Evolutionary conservation across 2,797 vertebrate species (phyloP).

Genomic region (Heliangelus exortis): DNA sequence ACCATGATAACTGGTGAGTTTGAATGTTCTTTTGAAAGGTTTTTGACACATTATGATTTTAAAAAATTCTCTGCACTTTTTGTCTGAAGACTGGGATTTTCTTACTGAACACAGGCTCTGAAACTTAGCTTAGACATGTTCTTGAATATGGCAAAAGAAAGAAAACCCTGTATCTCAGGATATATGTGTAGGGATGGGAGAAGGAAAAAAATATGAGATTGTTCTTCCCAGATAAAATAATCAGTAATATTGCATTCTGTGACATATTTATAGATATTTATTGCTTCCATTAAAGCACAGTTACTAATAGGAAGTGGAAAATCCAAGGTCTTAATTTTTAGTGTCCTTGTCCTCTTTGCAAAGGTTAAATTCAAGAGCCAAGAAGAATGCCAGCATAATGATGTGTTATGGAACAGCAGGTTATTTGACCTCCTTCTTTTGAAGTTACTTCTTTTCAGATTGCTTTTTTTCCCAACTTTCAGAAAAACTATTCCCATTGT

Average conservation of each 20-base stretch:
- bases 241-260: background rate
- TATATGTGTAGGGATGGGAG: background rate
- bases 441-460: conserved; percentile 36
- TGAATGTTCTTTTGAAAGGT: background rate
- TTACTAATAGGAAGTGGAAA: conserved; percentile 47
- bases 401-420: background rate
- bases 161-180: background rate
- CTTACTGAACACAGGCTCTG: background rate
- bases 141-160: background rate
- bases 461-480: conserved; percentile 31
- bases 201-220: background rate
- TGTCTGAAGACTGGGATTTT: background rate
- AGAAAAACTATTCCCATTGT: conserved; percentile 34
- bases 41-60: background rate
- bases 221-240: background rate
- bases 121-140: background rate
- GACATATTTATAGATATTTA: background rate
- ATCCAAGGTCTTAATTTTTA: background rate
- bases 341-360: conserved; percentile 28
- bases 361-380: conserved; percentile 32
- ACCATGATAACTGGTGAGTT: background rate
- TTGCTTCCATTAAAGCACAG: conserved; percentile 32
- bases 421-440: conserved; percentile 59
- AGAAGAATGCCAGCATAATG: conserved; percentile 10
- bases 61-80: background rate